Conservation (phyloP, 2,113 vertebrate species). For the Daphoenositta chrysoptera region DNA sequence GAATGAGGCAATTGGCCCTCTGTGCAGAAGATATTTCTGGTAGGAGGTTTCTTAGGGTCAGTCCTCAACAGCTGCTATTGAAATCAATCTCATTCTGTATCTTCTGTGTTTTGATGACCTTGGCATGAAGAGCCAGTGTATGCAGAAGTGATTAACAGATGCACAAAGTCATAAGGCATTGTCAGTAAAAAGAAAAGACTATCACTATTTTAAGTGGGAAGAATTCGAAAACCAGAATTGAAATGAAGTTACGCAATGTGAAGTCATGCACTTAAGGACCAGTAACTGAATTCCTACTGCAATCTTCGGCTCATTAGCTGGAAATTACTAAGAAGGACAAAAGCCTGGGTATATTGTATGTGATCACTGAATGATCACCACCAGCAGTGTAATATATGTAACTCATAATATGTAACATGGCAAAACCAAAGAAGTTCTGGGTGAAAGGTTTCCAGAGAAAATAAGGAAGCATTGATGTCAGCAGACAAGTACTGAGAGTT, state of each 20-base stretch:
- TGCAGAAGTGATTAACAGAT: neutral
- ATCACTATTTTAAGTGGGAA: neutral
- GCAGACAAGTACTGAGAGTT: neutral
- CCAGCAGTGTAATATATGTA: neutral
- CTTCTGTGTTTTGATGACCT: neutral
- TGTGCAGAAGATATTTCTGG: neutral
- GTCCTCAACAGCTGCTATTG: neutral
- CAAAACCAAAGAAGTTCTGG: neutral
- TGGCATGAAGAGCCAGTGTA: neutral
- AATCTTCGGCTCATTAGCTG: neutral
- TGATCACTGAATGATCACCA: neutral
- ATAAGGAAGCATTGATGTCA: neutral
- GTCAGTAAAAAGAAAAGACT: neutral
- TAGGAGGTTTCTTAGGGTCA: neutral
- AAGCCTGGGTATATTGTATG: neutral
- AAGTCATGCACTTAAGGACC: neutral
- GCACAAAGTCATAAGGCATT: neutral
- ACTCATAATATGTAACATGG: neutral
- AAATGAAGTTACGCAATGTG: neutral
- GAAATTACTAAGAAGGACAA: neutral
- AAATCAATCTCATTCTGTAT: neutral
- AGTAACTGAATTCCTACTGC: neutral
- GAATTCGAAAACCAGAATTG: neutral
- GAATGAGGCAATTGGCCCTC: neutral
- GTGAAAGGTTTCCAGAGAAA: neutral